These are phyloP conservation scores for Drosophila meridionalis DNA, from an alignment of 2,888 invertebrate species.

Conservation along the genomic window DNA sequence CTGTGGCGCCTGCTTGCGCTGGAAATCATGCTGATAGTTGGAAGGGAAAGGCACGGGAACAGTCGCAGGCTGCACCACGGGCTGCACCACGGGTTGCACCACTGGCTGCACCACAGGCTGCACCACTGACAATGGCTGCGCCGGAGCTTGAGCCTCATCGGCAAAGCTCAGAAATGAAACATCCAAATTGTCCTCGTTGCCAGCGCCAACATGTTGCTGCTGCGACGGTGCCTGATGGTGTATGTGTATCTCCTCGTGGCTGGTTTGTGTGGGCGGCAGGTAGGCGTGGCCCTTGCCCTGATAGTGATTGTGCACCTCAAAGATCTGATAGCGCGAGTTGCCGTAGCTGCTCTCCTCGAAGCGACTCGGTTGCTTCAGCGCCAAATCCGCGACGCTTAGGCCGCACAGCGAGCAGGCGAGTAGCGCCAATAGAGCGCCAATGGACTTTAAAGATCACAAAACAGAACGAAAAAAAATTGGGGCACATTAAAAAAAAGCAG, in stretches of 20 bases:
- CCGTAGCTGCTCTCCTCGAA: conserved; percentile 74
- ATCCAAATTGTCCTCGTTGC: conserved; percentile 69
- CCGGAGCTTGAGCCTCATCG: conserved; percentile 29
- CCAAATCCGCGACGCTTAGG: conserved; percentile 68
- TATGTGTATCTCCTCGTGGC: conserved; percentile 59
- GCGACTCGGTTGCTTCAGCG: conserved; percentile 52
- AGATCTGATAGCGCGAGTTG: conserved; percentile 73
- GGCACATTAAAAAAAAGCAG: conserved; percentile 20
- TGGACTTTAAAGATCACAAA: conserved; percentile 42
- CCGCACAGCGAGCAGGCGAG: conserved; percentile 53
- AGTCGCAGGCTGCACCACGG: conserved; percentile 15
- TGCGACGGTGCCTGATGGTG: conserved; percentile 45
- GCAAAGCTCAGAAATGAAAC: conserved; percentile 67
- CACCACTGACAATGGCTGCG: neutral
- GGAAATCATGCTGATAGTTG: conserved; percentile 70
- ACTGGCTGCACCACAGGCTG: neutral
- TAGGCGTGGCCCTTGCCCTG: conserved; percentile 48
- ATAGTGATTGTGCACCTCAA: conserved; percentile 77
- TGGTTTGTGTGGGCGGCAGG: conserved; percentile 49
- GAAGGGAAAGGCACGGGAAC: conserved; percentile 73
- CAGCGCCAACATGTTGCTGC: conserved; percentile 26
- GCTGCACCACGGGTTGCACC: neutral
- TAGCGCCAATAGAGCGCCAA: conserved; percentile 62
- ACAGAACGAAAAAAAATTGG: neutral
- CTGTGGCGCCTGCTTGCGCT: conserved; percentile 36